A percentile compares a stretch with the other conserved stretches of the same genome.
These are phyloP conservation scores for Ochlodes sylvanus DNA, from an alignment of 2,888 invertebrate genomes.

Conservation along the genomic window DNA sequence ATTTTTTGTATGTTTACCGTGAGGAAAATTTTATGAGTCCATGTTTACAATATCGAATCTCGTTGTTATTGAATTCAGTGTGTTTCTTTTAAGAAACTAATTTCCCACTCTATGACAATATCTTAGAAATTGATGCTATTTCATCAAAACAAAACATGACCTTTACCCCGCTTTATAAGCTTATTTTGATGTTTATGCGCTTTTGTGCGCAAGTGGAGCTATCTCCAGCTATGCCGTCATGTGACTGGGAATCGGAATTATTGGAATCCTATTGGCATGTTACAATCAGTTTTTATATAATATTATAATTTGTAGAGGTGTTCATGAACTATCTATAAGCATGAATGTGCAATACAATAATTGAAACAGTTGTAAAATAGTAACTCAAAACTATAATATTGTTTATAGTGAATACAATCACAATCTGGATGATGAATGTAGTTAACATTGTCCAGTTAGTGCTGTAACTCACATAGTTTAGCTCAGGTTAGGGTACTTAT, in stretches of 20 bases:
- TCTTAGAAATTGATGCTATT: constrained; percentile 22
- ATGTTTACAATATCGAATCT: background rate
- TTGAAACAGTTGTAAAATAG: too few species aligned
- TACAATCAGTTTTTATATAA: background rate
- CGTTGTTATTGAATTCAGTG: background rate
- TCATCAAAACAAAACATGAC: constrained; percentile 41
- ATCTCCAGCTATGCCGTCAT: background rate
- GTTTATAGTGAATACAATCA: too few species aligned
- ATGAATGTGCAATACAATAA: too few species aligned
- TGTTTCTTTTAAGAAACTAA: constrained; percentile 2
- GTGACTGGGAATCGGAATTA: background rate
- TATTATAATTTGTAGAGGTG: background rate
- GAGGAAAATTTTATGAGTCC: background rate
- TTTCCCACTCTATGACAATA: constrained; percentile 38
- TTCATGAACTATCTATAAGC: background rate
- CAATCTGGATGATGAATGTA: too few species aligned
- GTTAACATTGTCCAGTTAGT: too few species aligned
- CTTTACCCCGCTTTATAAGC: constrained; percentile 40
- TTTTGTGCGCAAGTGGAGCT: background rate
- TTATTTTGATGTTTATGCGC: constrained; percentile 13
- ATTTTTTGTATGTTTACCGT: constrained; percentile 40
- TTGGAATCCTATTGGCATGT: constrained; percentile 11
- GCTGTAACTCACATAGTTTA: too few species aligned
- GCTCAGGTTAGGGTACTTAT: too few species aligned
- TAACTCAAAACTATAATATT: too few species aligned